Evolutionary conservation across 2,113 vertebrate genomes (phyloP), one percentile per base, ranked within the genome.

Genomic region (Siniperca chuatsi): DNA sequence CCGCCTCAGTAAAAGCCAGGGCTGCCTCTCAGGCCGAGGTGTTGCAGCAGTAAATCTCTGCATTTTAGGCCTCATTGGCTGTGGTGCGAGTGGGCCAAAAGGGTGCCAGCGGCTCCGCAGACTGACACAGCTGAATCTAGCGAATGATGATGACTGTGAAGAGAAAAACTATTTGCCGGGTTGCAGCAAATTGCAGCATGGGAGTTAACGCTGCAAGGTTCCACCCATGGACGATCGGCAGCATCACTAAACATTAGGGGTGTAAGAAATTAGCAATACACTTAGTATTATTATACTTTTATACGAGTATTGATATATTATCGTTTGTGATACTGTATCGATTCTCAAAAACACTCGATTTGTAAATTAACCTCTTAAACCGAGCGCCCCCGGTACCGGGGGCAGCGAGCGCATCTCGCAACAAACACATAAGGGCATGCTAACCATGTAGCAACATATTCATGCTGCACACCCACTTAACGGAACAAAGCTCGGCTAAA

Each of bases 1-100:
- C 60, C 54, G 13, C 60, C 64, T 76, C 65, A 29, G 62, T 80
- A 60, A 86, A 87, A 79, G 60, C 29, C 86, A 11, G 23, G 44
- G 57, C 57, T 57, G 46, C 72, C 74, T 85, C 72, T 82, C 80
- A 69, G 81, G 83, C 76, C 35, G 46, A 88, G 80, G 81, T 85
- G 88, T 86, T 77, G 67, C 62, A 57, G 83, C 79, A 73, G 78
- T 89, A 91, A 89, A 94, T 92, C 74, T 76, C 71, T 20, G 87
- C 64, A 87, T 89, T 90, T 92, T 69, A 86, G 79, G 90, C 88
- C 67, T 78, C 82, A 52, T 52, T 89, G 90, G 65, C 33, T 21
- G 48, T 40, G 1, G 60, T 58, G 67, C 11, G 46, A 3, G 15
- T 0, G 13, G 77, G 44, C 66, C 25, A 46, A n/a, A 25, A 21